A percentile compares a stretch with the other conserved stretches of the same genome.
phyloP scores from a whole-genome alignment of 2,888 invertebrate species.

The Drosophila birchii region DNA sequence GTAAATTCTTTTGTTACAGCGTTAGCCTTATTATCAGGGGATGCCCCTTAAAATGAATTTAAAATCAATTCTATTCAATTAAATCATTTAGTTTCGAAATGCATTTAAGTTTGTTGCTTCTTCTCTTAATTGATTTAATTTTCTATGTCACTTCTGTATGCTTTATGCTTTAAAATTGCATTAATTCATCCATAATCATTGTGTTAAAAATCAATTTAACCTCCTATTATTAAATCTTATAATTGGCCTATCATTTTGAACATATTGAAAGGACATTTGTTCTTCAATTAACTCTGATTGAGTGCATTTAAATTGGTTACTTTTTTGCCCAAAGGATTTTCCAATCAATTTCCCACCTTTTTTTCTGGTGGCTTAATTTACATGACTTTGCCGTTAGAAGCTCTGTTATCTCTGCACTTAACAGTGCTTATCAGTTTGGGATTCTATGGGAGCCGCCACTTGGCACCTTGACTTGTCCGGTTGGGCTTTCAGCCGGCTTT shows the following conservation, averaged over 20 bases:
- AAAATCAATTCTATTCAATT: background rate
- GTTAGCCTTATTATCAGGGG: background rate
- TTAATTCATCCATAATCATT: background rate
- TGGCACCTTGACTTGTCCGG: slow-evolving; percentile 48
- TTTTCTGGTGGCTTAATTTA: slow-evolving; percentile 43
- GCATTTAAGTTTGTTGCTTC: background rate
- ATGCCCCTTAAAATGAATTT: background rate
- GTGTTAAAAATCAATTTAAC: slow-evolving; percentile 10
- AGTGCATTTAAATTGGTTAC: slow-evolving; percentile 19
- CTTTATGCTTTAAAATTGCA: background rate
- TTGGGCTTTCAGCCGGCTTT: slow-evolving; percentile 12
- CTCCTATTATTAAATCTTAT: slow-evolving; percentile 3
- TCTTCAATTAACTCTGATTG: slow-evolving; percentile 19
- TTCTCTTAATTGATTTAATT: background rate
- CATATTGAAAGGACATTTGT: slow-evolving; percentile 10
- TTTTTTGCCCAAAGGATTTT: slow-evolving; percentile 32
- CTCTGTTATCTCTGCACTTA: slow-evolving; percentile 55
- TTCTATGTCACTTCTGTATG: background rate
- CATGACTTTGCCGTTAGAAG: slow-evolving; percentile 24
- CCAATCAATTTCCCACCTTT: slow-evolving; percentile 47
- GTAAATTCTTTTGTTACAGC: background rate
- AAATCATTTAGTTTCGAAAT: background rate
- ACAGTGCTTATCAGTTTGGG: slow-evolving; percentile 51
- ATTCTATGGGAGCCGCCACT: background rate
- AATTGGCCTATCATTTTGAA: slow-evolving; percentile 21